Evolutionary conservation across 2,888 invertebrate species (phyloP).

Genomic region (Lasioglossum vierecki): DNA sequence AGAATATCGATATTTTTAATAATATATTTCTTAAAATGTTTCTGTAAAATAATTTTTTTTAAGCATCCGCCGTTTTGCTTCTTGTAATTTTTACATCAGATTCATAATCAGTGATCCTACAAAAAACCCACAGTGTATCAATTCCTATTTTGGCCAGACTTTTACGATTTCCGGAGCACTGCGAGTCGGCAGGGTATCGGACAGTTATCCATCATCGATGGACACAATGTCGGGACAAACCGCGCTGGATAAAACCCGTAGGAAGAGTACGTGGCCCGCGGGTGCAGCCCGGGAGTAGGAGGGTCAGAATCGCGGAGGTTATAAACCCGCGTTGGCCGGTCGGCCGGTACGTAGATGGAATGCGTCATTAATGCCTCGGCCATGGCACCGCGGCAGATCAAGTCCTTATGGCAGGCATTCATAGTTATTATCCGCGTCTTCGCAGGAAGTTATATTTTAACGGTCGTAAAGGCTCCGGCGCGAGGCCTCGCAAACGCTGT

Average conservation of each 20-base stretch:
- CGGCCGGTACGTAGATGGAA: conserved; percentile 47
- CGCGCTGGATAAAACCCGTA: conserved; percentile 21
- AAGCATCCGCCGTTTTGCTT: too few relatives aligned
- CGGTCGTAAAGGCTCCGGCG: conserved; percentile 71
- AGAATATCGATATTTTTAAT: too few relatives aligned
- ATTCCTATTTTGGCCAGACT: too few relatives aligned
- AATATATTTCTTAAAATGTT: too few relatives aligned
- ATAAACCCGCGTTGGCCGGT: conserved; percentile 42
- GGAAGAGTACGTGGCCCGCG: not conserved
- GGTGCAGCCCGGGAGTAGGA: conserved; percentile 25
- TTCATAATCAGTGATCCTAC: too few relatives aligned
- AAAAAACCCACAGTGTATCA: too few relatives aligned
- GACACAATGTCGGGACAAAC: not conserved
- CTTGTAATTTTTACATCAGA: too few relatives aligned
- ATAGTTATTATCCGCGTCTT: conserved; percentile 77
- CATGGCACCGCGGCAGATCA: conserved; percentile 69
- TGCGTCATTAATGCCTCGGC: conserved; percentile 66
- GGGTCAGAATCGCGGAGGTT: conserved; percentile 39
- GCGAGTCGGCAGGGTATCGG: not conserved
- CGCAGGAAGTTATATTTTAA: conserved; percentile 78
- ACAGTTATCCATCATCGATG: conserved; percentile 16
- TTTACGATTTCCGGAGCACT: too few relatives aligned
- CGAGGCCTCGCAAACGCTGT: conserved; percentile 50
- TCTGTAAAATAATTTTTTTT: too few relatives aligned
- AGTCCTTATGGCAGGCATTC: conserved; percentile 74